Evolutionary conservation across 2,113 vertebrate species (phyloP).

Genomic region (Neolamprologus cancellatus): DNA sequence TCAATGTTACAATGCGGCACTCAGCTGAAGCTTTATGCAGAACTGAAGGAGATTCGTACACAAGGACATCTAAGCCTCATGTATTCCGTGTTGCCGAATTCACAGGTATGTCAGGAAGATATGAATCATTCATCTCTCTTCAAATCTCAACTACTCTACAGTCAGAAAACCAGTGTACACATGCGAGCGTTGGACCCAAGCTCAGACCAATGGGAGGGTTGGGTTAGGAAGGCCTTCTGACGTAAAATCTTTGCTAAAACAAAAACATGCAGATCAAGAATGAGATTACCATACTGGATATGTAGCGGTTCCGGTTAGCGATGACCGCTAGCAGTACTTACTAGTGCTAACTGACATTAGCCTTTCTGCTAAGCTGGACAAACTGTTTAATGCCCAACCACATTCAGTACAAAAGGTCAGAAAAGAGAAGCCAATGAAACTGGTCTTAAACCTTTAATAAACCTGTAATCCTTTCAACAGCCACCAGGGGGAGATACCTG

Average conservation of each 20-base stretch:
- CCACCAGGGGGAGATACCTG: neutral
- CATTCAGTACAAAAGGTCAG: neutral
- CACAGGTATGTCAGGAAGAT: neutral
- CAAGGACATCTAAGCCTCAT: neutral
- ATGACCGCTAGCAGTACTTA: neutral
- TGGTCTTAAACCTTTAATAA: neutral
- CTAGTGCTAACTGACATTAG: neutral
- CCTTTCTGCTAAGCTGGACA: neutral
- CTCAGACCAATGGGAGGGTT: neutral
- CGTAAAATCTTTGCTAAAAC: neutral
- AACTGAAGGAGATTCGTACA: neutral
- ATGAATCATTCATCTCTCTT: neutral
- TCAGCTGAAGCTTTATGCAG: neutral
- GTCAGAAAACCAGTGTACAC: neutral
- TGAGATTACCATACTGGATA: neutral
- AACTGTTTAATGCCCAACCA: neutral
- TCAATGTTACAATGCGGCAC: neutral
- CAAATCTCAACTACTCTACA: neutral
- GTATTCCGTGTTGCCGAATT: neutral
- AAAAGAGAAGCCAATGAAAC: neutral
- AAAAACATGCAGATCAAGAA: neutral
- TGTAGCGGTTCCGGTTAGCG: neutral
- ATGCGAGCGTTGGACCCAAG: neutral
- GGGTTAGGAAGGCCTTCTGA: rapidly evolving
- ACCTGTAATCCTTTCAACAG: neutral